These are phyloP conservation scores for Dunckerocampus dactyliophorus DNA, from an alignment of 2,113 vertebrate genomes.

Conservation along the genomic window DNA sequence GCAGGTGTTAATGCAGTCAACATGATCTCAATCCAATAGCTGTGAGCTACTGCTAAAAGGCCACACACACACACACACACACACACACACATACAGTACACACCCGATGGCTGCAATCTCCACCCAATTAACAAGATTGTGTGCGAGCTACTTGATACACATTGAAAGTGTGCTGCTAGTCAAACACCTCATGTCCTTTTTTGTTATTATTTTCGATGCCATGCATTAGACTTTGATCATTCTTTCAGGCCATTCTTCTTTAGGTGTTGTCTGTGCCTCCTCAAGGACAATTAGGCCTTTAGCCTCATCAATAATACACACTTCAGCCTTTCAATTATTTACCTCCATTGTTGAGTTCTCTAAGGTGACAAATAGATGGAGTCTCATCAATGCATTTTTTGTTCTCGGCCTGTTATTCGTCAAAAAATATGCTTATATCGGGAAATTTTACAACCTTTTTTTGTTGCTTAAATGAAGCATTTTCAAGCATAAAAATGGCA, in stretches of 20 bases:
- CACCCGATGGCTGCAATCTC: slow-evolving; percentile 15
- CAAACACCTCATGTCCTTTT: background rate
- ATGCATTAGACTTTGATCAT: background rate
- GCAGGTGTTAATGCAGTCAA: slow-evolving; percentile 51
- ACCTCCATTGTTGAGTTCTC: slow-evolving; percentile 88
- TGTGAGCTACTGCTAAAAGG: slow-evolving; percentile 34
- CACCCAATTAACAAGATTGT: slow-evolving; percentile 39
- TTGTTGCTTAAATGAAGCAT: too few species aligned
- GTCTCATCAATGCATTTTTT: too few species aligned
- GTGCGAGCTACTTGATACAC: slow-evolving; percentile 44
- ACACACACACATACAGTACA: background rate
- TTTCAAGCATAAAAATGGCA: too few species aligned
- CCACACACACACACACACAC: background rate
- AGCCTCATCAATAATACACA: slow-evolving; percentile 92
- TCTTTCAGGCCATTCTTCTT: slow-evolving; percentile 12
- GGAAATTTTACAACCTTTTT: too few species aligned
- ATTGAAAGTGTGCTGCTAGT: background rate
- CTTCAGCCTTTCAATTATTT: slow-evolving; percentile 85
- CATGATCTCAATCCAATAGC: slow-evolving; percentile 59
- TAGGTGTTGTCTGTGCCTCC: slow-evolving; percentile 57
- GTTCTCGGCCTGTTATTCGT: too few species aligned
- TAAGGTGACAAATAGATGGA: slow-evolving; percentile 49
- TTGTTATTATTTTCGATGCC: background rate
- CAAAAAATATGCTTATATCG: too few species aligned
- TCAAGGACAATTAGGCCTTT: slow-evolving; percentile 77